These are phyloP conservation scores for Danaus melanippus DNA, from an alignment of 1,140 invertebrate species.

Conservation along the genomic window DNA sequence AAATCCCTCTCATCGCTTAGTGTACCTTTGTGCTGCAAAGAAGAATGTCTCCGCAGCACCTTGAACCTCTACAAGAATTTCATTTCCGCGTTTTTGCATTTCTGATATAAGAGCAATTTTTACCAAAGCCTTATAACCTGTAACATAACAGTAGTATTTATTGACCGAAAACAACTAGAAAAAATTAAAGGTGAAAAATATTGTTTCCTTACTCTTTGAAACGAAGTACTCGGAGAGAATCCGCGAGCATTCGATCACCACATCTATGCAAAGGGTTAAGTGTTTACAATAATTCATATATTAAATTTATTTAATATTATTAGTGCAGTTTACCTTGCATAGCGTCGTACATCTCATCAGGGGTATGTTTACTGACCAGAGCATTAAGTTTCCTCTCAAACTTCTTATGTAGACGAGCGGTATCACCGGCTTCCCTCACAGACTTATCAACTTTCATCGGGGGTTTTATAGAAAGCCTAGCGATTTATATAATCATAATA, in stretches of 20 bases:
- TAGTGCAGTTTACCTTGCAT: slow-evolving; percentile 46
- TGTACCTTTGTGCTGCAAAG: slow-evolving; percentile 52
- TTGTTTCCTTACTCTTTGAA: slow-evolving; percentile 41
- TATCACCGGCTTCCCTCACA: slow-evolving; percentile 48
- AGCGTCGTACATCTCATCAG: slow-evolving; percentile 32
- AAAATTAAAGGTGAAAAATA: too few relatives aligned
- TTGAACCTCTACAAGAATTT: slow-evolving; percentile 42
- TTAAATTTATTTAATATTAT: too few relatives aligned
- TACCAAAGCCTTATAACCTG: slow-evolving; percentile 45
- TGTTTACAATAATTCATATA: too few relatives aligned
- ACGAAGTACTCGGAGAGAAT: slow-evolving; percentile 50
- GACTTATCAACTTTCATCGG: slow-evolving; percentile 42
- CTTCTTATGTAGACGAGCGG: slow-evolving; percentile 45
- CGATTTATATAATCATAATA: neutral
- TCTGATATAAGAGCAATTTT: slow-evolving; percentile 44
- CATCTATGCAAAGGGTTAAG: slow-evolving; percentile 23
- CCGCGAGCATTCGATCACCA: slow-evolving; percentile 50
- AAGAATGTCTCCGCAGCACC: slow-evolving; percentile 44
- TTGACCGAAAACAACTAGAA: neutral
- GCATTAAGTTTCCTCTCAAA: slow-evolving; percentile 49
- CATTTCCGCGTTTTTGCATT: slow-evolving; percentile 56
- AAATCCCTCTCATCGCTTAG: neutral
- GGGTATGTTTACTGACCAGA: slow-evolving; percentile 38
- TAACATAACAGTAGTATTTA: neutral
- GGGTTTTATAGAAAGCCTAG: slow-evolving; percentile 31